Percentiles rank a stretch among this genome's conserved stretches.
Conservation (phyloP, 2,797 vertebrate genomes). For the Onychomys arenicola region DNA sequence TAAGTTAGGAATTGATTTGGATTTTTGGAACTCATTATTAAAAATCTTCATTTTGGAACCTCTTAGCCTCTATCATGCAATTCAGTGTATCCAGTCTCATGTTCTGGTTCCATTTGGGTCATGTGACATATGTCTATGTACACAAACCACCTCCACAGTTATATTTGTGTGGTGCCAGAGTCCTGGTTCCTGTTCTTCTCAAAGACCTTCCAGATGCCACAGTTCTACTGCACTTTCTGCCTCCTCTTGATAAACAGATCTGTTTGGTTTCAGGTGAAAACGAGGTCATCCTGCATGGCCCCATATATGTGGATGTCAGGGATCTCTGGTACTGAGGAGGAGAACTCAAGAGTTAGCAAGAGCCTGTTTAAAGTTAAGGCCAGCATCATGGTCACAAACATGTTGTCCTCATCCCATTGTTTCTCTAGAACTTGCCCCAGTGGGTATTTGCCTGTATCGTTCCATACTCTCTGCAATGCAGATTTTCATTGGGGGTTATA, state of each 20-base stretch:
- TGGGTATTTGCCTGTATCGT: neutral
- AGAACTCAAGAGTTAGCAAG: neutral
- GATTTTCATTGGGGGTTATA: neutral
- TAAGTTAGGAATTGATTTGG: conserved; percentile 29
- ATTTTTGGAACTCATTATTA: neutral
- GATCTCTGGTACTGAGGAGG: neutral
- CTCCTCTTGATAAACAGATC: neutral
- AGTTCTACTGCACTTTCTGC: neutral
- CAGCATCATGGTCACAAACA: neutral
- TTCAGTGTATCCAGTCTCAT: neutral
- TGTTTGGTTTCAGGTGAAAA: neutral
- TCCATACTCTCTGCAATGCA: neutral
- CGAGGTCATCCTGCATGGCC: neutral
- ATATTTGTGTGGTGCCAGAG: neutral
- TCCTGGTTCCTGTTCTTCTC: neutral
- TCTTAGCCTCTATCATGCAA: neutral
- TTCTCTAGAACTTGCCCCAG: neutral
- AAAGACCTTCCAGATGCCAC: neutral
- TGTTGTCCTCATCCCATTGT: neutral
- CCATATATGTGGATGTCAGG: neutral
- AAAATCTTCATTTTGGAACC: neutral
- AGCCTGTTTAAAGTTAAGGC: neutral
- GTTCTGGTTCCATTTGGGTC: neutral
- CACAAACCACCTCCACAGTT: too few species aligned
- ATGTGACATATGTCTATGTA: neutral